Percentiles rank a stretch among this genome's conserved stretches.
Conservation (phyloP, 2,113 vertebrate genomes). For the Nansenia antarctica region DNA sequence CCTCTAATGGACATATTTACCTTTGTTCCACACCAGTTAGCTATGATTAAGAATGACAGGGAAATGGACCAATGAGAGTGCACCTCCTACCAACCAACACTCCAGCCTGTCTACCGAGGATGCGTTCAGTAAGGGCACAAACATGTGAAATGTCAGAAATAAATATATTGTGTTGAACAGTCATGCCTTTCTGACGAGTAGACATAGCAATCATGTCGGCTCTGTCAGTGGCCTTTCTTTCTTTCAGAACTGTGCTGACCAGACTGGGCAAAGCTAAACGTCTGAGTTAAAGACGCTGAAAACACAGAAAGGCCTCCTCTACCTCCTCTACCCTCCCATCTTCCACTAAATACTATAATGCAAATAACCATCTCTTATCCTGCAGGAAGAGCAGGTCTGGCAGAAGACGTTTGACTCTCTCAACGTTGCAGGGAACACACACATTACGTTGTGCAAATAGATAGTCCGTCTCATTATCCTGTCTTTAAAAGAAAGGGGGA, state of each 20-base stretch:
- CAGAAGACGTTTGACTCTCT: conserved; percentile 51
- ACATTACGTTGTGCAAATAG: conserved; percentile 78
- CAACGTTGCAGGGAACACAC: conserved; percentile 69
- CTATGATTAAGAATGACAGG: conserved; percentile 64
- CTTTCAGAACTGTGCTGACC: no score
- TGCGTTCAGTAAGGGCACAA: no score
- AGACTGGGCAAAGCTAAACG: not conserved
- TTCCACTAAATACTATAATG: not conserved
- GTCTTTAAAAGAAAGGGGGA: conserved; percentile 75
- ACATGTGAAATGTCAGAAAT: not conserved
- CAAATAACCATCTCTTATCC: not conserved
- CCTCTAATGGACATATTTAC: conserved; percentile 71
- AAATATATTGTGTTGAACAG: no score
- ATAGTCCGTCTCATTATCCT: conserved; percentile 76
- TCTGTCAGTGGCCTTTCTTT: no score
- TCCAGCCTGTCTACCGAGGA: not conserved
- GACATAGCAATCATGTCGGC: no score
- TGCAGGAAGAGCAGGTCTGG: conserved; percentile 7
- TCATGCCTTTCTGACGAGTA: no score
- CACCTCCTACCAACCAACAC: conserved; percentile 4
- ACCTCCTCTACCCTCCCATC: not conserved
- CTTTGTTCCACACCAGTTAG: conserved; percentile 57
- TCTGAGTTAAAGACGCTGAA: not conserved
- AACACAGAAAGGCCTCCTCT: not conserved
- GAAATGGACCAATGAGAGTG: conserved; percentile 40